phyloP scores from a whole-genome alignment of 1,140 invertebrate species.

The Zaprionus ghesquierei region DNA sequence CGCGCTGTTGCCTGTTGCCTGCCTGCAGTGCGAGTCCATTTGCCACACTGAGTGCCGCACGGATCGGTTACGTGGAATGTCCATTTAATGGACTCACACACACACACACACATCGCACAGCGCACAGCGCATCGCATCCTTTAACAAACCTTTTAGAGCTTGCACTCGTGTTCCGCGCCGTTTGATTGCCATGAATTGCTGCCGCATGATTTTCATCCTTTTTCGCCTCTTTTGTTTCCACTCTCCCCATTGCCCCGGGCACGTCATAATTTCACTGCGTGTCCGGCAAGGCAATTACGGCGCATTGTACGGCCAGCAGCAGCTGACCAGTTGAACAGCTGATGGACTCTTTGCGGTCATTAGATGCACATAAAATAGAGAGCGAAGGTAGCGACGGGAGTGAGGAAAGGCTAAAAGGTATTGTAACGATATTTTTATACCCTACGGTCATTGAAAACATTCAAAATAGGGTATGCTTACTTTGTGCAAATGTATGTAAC shows the following conservation, averaged over 20 bases:
- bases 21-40: slow-evolving; percentile 57
- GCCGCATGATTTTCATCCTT: slow-evolving; percentile 73
- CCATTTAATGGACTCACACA: slow-evolving; percentile 78
- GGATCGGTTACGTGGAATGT: slow-evolving; percentile 77
- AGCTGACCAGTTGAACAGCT: slow-evolving; percentile 16
- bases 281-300: slow-evolving; percentile 54
- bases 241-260: slow-evolving; percentile 13
- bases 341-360: slow-evolving; percentile 19
- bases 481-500: too few species aligned
- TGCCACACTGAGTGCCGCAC: slow-evolving; percentile 55
- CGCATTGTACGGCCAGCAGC: slow-evolving; percentile 17
- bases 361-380: background rate
- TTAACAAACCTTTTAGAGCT: slow-evolving; percentile 62
- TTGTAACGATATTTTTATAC: too few species aligned
- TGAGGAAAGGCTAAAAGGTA: background rate
- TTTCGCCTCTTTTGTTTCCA: slow-evolving; percentile 44
- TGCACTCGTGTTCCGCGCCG: slow-evolving; percentile 65
- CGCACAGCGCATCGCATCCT: slow-evolving; percentile 47
- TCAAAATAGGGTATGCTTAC: too few species aligned
- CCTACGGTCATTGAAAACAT: too few species aligned
- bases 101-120: slow-evolving; percentile 29
- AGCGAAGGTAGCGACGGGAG: background rate
- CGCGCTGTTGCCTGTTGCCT: slow-evolving; percentile 40
- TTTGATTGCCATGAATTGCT: slow-evolving; percentile 79
- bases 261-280: slow-evolving; percentile 46